Percentiles rank a stretch among this genome's conserved stretches.
Conservation (phyloP, 2,113 vertebrate species). For the Catharus bicknelli region DNA sequence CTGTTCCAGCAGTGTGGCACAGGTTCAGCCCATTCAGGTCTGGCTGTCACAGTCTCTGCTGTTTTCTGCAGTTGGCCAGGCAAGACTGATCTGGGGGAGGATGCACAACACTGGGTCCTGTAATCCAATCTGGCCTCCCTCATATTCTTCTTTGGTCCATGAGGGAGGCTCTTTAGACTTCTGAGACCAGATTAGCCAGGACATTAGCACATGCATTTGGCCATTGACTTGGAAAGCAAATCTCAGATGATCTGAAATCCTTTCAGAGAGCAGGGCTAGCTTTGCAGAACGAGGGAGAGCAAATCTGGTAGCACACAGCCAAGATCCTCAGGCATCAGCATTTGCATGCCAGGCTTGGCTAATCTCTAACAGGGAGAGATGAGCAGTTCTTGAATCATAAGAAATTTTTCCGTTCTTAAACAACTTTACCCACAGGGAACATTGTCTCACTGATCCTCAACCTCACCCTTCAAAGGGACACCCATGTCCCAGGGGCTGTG, state of each 20-base stretch:
- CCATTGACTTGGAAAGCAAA: not conserved
- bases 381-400: not conserved
- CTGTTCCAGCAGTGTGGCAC: not conserved
- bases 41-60: not conserved
- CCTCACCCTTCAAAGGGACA: not conserved
- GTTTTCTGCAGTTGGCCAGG: not conserved
- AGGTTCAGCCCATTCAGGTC: not conserved
- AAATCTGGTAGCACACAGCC: not conserved
- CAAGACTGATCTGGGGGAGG: not conserved
- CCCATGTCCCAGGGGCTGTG: accelerated
- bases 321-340: not conserved
- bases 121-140: not conserved
- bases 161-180: not conserved
- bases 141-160: not conserved
- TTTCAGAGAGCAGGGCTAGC: not conserved
- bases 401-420: not conserved
- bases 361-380: not conserved
- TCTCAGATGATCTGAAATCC: slow-evolving; percentile 7
- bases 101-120: not conserved
- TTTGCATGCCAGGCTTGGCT: not conserved
- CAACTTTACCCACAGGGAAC: not conserved
- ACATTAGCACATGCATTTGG: not conserved
- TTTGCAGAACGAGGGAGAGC: not conserved
- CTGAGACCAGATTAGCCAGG: slow-evolving; percentile 3
- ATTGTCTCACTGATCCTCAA: not conserved